Evolutionary conservation across 1,140 invertebrate species (phyloP).

Genomic region (Lordiphosa mommai): DNA sequence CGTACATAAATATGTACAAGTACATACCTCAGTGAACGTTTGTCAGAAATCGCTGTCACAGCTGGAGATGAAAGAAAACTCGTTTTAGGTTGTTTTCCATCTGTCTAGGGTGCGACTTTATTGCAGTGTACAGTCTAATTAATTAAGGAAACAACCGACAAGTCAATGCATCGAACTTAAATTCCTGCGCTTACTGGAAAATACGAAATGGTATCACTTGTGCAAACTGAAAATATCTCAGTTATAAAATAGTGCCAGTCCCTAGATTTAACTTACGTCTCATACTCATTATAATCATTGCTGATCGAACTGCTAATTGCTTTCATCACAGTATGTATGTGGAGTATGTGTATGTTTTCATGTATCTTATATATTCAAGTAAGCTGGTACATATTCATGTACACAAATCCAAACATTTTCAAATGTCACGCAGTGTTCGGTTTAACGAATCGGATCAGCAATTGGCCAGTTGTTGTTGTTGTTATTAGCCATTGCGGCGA

Average conservation of each 20-base stretch:
- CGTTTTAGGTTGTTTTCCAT: slow-evolving; percentile 1
- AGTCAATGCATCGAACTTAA: not conserved
- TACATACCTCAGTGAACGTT: slow-evolving; percentile 16
- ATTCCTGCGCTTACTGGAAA: no score
- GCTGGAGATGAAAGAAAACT: slow-evolving; percentile 39
- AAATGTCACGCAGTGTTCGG: not conserved
- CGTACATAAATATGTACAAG: not conserved
- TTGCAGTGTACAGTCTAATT: not conserved
- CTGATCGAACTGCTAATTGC: no score
- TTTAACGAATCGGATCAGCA: slow-evolving; percentile 28
- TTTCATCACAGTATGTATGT: no score
- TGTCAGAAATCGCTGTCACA: slow-evolving; percentile 40
- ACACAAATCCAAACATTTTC: not conserved
- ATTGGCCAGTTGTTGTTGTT: slow-evolving; percentile 35
- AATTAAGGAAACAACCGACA: not conserved
- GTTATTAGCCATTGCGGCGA: slow-evolving; percentile 39
- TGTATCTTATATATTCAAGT: not conserved
- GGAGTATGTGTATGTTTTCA: not conserved
- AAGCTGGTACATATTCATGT: not conserved
- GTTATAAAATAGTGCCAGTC: no score
- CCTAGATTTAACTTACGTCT: no score
- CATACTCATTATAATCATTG: no score
- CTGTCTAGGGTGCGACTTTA: slow-evolving; percentile 4
- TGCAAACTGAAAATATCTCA: no score
- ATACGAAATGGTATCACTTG: no score